These are phyloP conservation scores for Nothura maculosa DNA, from an alignment of 2,797 vertebrate species.

Conservation along the genomic window DNA sequence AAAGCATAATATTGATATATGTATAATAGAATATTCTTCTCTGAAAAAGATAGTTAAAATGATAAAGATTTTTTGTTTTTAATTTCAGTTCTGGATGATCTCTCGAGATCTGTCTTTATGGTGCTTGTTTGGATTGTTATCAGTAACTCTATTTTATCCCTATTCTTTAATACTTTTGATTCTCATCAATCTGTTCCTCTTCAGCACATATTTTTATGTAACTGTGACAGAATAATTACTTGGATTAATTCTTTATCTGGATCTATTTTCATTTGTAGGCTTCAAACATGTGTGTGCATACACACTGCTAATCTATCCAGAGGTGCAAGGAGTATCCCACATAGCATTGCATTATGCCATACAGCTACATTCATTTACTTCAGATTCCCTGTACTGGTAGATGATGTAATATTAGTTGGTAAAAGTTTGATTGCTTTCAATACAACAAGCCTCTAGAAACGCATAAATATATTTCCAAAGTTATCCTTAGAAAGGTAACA, in stretches of 20 bases:
- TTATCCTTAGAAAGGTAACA: neutral
- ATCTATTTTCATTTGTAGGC: neutral
- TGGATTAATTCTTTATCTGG: neutral
- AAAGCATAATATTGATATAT: neutral
- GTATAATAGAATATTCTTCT: neutral
- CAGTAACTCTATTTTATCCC: neutral
- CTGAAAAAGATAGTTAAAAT: neutral
- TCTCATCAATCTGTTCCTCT: neutral
- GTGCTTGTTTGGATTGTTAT: neutral
- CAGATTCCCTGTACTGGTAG: neutral
- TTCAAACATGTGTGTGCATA: neutral
- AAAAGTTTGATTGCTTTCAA: neutral
- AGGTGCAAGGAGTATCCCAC: neutral
- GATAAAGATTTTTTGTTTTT: neutral
- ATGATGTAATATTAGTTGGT: neutral
- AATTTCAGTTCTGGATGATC: neutral
- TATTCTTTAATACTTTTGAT: neutral
- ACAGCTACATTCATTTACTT: neutral
- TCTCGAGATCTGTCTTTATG: neutral
- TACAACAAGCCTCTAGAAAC: rapidly evolving
- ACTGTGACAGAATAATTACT: neutral
- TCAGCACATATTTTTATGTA: neutral
- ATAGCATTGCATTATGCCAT: rapidly evolving
- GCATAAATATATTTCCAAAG: neutral
- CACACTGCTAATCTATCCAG: neutral